Base-by-base conservation (phyloP, 2,797 vertebrate species). In the Phyllotis vaccarum region DNA sequence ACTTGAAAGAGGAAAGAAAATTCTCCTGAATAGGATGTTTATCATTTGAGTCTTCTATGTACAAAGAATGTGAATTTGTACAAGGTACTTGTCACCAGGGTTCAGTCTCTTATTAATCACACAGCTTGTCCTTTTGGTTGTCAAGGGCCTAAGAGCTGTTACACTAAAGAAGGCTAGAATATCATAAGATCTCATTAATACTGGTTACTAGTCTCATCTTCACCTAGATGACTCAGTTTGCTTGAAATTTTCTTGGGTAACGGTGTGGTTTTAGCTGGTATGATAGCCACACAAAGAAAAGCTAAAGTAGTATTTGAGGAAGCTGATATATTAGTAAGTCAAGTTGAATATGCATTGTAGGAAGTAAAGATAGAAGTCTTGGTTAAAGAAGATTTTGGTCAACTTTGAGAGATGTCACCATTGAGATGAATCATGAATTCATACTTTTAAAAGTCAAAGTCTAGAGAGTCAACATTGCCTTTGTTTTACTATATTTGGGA, bases 1-100 rank as follows among this genome's bases (percentile, higher is more conserved):
- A 66, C 31, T 79, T 83, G 21, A 83, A 89, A 96, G 95, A 80
- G n/a, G 12, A 52, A 21, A 83, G 82, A 76, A 92, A 94, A 82
- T 11, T 6, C 43, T 87, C 12, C 31, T 6, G 56, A 62, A 27
- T 91, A 88, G 70, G 54, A 16, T 31, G 2, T 91, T 94, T 58
- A 2, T 31, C 13, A 27, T 49, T 8, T 81, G 27, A 17, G 9
- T 58, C 24, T 79, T 72, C 64, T 49, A 43, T 9, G 10, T 52
- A 19, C 24, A 34, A 89, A 11, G 3, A 68, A 31, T 1, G 3
- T 12, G 27, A 78, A 10, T 9, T 81, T 78, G 29, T 11, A 86
- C 13, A 64, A n/a, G 46, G 31, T 80, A 43, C 27, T 93, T n/a
- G 19, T 56, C 19, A 74, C 5, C 72, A 2, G 31, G 68, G 82